Evolutionary conservation across 1,140 invertebrate species (phyloP), one percentile per base, ranked within the genome.

Genomic region (Cydia pomonella): DNA sequence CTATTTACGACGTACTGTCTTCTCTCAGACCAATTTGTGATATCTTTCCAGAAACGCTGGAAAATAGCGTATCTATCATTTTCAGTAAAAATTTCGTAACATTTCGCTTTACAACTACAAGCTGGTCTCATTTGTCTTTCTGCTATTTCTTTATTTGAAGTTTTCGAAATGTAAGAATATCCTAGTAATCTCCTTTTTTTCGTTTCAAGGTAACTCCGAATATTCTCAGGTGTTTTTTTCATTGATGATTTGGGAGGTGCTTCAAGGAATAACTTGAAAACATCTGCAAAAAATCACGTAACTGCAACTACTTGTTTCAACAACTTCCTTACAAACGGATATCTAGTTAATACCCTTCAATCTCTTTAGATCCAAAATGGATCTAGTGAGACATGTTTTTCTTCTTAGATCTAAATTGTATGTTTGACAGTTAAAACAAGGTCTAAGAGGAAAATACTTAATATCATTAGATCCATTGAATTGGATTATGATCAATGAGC

Each of bases 21-120:
- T 50, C 47, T 50, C n/a, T 50, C 47, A n/a, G 47, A 50, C 3
- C 3, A 50, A 6, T n/a, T 50, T 3, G 13, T 50, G 16, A 50
- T 47, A 16, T 50, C 47, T 50, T 50, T 50, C 47, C 47, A 50
- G 18, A 50, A 50, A 18, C 18, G 47, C 18, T n/a, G 47, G 10
- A 50, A 50, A 6, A 50, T 50, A 50, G 47, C 5, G 10, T 7
- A 7, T 47, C 44, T 47, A 16, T 47, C 44, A n/a, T 16, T 47
- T n/a, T 47, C 44, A 47, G 44, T 47, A 47, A 47, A 47, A 47
- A 7, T 47, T 47, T 47, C 47, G 47, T 50, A 50, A 50, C 47
- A 50, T 50, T 18, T 50, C 16, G 47, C 47, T 50, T 18, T 18
- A 50, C 47, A 50, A 16, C 5, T 50, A 50, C 47, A 50, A 18